These are phyloP conservation scores for Alces alces DNA, from an alignment of 2,113 vertebrate species.

Conservation along the genomic window DNA sequence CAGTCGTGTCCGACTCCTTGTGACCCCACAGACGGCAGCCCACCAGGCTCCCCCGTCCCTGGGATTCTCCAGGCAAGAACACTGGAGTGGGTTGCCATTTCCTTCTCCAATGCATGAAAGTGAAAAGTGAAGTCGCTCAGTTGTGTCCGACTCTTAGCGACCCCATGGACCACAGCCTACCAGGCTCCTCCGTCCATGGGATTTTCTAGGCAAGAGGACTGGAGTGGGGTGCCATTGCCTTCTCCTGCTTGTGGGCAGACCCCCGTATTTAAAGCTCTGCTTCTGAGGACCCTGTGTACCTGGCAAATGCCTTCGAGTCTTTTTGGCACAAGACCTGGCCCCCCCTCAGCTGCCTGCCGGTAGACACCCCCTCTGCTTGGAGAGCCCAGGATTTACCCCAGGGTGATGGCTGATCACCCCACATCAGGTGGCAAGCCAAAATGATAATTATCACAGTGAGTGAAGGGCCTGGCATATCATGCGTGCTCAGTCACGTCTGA, in stretches of 20 bases:
- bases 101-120: no score
- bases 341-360: background rate
- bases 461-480: background rate
- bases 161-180: no score
- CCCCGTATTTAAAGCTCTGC: background rate
- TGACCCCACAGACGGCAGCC: no score
- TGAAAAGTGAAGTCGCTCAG: no score
- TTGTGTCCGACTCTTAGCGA: no score
- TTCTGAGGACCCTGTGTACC: accelerated
- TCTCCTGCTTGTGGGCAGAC: background rate
- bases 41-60: no score
- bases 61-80: no score
- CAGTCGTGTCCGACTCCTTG: no score
- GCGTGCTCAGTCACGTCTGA: background rate
- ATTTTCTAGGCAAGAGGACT: no score
- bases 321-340: background rate
- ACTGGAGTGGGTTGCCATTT: no score
- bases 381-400: background rate
- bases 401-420: background rate
- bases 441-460: background rate
- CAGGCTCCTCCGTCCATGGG: no score
- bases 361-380: background rate
- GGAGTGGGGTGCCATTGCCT: no score
- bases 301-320: background rate
- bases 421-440: background rate